Evolutionary conservation across 2,113 vertebrate genomes (phyloP).

Genomic region (Periophthalmus modestus): DNA sequence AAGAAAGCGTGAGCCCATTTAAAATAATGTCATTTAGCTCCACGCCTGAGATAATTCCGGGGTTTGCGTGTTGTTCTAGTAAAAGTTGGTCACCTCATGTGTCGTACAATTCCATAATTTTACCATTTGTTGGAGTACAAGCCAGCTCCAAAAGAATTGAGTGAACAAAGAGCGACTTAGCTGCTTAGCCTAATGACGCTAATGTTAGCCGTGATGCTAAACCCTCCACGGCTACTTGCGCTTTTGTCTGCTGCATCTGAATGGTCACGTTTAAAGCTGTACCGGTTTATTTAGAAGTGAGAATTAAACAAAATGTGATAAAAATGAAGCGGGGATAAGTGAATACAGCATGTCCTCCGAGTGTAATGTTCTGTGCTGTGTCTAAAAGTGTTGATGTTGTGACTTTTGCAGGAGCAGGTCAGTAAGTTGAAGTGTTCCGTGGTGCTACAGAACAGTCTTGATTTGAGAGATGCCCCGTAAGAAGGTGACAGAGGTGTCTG

Average conservation of each 20-base stretch:
- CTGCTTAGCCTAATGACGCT: constrained; percentile 52
- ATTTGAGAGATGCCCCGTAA: constrained; percentile 78
- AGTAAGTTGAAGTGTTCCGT: background rate
- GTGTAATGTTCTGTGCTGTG: background rate
- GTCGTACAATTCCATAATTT: background rate
- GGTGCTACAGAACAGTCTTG: background rate
- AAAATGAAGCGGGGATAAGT: background rate
- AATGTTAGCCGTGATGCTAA: constrained; percentile 44
- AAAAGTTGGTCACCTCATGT: background rate
- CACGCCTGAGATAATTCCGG: background rate
- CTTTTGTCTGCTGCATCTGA: background rate
- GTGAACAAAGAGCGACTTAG: constrained; percentile 66
- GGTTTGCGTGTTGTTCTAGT: background rate
- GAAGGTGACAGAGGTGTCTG: constrained; percentile 80
- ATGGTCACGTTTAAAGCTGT: background rate
- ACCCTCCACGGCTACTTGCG: constrained; percentile 1
- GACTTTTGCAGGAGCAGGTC: background rate
- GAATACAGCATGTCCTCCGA: background rate
- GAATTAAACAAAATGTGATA: background rate
- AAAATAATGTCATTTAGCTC: background rate
- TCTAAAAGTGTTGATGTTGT: background rate
- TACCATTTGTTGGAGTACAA: constrained; percentile 13
- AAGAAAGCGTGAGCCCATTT: constrained; percentile 44
- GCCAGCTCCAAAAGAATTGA: constrained; percentile 38
- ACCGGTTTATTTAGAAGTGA: background rate